Base-by-base conservation (phyloP, 2,113 vertebrate species). In the Phaetusa simplex region DNA sequence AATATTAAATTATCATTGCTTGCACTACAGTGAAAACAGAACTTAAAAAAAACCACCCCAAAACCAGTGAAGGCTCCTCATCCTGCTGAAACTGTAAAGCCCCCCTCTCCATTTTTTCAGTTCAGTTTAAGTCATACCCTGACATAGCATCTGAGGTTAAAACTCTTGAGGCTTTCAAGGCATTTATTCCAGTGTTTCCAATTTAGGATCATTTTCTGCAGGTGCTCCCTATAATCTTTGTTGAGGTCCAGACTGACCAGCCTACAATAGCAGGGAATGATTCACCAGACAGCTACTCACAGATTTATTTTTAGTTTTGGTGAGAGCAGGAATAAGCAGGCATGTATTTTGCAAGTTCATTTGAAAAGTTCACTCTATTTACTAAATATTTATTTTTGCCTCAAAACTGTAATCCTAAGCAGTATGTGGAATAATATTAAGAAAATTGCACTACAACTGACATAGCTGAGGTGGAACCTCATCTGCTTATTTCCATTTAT, bases 181-280 rank as follows among this genome's bases (percentile, higher is more conserved):
- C 59, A 77, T 73, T 95, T 89, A 85, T 80, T 90, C 43, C 53
- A 77, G 77, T 0, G 3, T 84, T 95, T 95, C 92, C 58, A 94
- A 84, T 84, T 95, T 93, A 89, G 71, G 67, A 86, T 47, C 11
- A 45, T 66, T 84, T 97, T 95, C 65, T 84, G 72, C 96, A 96
- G 85, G 95, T 97, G 90, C 11, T 96, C 83, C 62, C 91, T 95
- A 62, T 96, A 97, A 96, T 95, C 93, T 92, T 80, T 82, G 76
- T 22, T 86, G 88, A 87, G 65, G 83, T 82, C 55, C 50, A 95
- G 84, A 73, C 90, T 91, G 83, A 93, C 69, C 61, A 86, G 71
- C 88, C 86, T 91, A 78, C 90, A 96, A 85, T 36, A 96, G 93
- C 78, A 96, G 53, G 52, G 93, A 90, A 96, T 96, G 95, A 97